phyloP scores from a whole-genome alignment of 2,797 vertebrate genomes.

The Catamblyrhynchus diadema region DNA sequence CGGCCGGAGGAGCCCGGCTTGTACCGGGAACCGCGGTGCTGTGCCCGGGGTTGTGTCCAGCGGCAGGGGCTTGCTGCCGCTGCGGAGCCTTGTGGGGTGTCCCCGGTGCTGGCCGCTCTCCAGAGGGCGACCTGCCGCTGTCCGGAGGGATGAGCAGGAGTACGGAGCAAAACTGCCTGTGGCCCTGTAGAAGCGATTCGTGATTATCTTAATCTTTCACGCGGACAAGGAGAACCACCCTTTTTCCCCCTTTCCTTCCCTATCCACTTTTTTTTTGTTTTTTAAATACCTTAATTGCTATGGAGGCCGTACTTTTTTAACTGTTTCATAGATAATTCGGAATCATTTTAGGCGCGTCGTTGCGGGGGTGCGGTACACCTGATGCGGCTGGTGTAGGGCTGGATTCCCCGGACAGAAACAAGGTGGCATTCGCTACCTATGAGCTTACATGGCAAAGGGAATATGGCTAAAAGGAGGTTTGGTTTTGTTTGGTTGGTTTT shows the following conservation, averaged over 20 bases:
- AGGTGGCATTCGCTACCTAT: rapidly evolving
- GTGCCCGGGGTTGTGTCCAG: rapidly evolving
- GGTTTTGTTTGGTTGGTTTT: neutral
- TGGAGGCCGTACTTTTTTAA: rapidly evolving
- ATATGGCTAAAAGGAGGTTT: neutral
- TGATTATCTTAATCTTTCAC: neutral
- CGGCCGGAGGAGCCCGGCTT: neutral
- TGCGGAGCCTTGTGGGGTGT: neutral
- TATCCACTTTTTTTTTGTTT: too few relatives aligned
- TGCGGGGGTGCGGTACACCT: rapidly evolving
- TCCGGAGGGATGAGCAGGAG: neutral
- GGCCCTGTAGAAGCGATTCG: neutral
- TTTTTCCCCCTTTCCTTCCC: rapidly evolving
- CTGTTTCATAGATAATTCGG: rapidly evolving
- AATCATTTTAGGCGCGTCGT: rapidly evolving
- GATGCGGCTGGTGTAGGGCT: neutral
- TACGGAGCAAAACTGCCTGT: neutral
- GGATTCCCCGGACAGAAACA: too few relatives aligned
- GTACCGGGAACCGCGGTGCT: neutral
- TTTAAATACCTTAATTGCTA: too few relatives aligned
- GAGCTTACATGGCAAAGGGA: neutral
- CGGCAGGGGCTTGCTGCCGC: rapidly evolving
- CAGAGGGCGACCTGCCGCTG: neutral
- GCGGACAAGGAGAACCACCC: neutral
- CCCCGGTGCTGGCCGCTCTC: neutral